These are phyloP conservation scores for Drosophila emarginata DNA, from an alignment of 2,888 invertebrate genomes.

Conservation along the genomic window DNA sequence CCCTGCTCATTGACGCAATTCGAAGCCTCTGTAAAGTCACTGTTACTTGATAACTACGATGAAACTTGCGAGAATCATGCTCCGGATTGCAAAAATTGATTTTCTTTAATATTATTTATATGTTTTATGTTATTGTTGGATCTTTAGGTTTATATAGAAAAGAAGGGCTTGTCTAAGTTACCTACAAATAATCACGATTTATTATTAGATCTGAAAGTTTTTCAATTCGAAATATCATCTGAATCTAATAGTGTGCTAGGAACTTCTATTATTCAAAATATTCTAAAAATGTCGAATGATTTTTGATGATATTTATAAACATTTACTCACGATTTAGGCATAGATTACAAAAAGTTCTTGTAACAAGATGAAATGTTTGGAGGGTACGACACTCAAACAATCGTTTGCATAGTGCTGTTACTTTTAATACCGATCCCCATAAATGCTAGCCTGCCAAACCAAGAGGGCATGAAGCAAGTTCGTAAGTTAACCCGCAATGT, in stretches of 20 bases:
- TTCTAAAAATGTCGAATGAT: too few relatives aligned
- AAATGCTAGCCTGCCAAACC: not conserved
- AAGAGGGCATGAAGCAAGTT: not conserved
- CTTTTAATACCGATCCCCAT: conserved; percentile 13
- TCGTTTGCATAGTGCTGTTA: conserved; percentile 39
- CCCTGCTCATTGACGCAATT: conserved; percentile 86
- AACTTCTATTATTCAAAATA: too few relatives aligned
- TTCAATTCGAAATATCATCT: too few relatives aligned
- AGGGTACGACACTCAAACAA: conserved; percentile 34
- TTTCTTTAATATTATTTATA: conserved; percentile 17
- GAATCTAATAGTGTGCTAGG: too few relatives aligned
- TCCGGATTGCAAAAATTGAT: conserved; percentile 67
- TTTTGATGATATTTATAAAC: too few relatives aligned
- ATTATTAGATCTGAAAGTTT: too few relatives aligned
- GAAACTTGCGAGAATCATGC: conserved; percentile 84
- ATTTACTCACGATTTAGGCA: too few relatives aligned
- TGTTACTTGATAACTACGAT: conserved; percentile 87
- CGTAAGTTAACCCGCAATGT: conserved; percentile 5
- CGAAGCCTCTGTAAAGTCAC: conserved; percentile 83
- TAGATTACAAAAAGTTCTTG: conserved; percentile 2
- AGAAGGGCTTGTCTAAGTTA: not conserved
- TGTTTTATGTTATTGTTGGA: conserved; percentile 27
- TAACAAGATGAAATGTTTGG: conserved; percentile 68
- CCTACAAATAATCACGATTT: too few relatives aligned
- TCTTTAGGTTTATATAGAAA: conserved; percentile 14